phyloP scores from a whole-genome alignment of 2,888 invertebrate species.

The Peribatodes rhomboidaria region DNA sequence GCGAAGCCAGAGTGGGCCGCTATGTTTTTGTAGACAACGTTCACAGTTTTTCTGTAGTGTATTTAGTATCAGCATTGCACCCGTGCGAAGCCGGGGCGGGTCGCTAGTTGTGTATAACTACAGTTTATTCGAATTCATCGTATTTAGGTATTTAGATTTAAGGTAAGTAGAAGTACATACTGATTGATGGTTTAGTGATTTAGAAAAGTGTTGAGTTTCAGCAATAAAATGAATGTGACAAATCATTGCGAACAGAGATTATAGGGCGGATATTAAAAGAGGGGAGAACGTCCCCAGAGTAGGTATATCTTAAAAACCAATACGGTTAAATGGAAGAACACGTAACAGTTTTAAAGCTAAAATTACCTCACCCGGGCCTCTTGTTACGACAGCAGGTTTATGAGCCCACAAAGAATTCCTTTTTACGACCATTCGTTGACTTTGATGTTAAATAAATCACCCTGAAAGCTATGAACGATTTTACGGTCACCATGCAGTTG shows the following conservation, averaged over 20 bases:
- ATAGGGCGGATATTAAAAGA: background rate
- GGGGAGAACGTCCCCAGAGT: background rate
- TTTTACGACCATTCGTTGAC: constrained; percentile 61
- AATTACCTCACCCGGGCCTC: constrained; percentile 50
- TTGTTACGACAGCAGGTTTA: constrained; percentile 53
- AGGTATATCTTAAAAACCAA: constrained; percentile 5
- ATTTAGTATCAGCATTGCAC: too few relatives aligned
- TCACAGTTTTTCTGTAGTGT: too few relatives aligned
- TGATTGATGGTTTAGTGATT: too few relatives aligned
- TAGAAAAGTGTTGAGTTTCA: background rate
- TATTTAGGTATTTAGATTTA: too few relatives aligned
- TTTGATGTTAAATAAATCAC: constrained; percentile 61
- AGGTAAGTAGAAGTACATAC: too few relatives aligned
- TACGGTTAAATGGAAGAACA: constrained; percentile 10
- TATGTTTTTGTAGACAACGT: too few relatives aligned
- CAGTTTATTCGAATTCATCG: too few relatives aligned
- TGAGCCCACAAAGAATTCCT: constrained; percentile 55
- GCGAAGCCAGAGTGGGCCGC: too few relatives aligned
- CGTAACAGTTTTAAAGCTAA: constrained; percentile 38
- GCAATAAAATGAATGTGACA: background rate
- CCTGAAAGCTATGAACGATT: constrained; percentile 52
- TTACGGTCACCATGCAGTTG: constrained; percentile 52
- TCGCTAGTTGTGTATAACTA: too few relatives aligned
- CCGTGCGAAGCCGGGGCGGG: too few relatives aligned
- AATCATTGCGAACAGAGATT: background rate